phyloP scores from a whole-genome alignment of 2,888 invertebrate genomes.

The Crocallis elinguaria region DNA sequence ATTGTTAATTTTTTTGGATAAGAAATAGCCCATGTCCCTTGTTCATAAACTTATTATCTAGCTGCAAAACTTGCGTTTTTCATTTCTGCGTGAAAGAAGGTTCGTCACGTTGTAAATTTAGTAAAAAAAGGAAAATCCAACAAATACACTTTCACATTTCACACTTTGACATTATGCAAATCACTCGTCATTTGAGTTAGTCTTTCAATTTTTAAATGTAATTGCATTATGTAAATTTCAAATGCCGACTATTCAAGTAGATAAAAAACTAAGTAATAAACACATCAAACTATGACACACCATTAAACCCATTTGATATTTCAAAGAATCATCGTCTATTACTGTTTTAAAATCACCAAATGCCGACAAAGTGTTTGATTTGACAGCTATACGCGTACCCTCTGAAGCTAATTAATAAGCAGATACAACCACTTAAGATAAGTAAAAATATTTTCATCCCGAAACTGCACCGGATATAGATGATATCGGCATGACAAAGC shows the following conservation, averaged over 20 bases:
- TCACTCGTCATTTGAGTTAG: too few relatives aligned
- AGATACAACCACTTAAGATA: constrained; percentile 85
- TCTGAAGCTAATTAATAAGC: constrained; percentile 82
- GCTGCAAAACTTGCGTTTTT: too few relatives aligned
- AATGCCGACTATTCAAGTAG: constrained; percentile 2
- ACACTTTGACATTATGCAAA: neutral
- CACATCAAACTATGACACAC: constrained; percentile 48
- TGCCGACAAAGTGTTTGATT: constrained; percentile 80
- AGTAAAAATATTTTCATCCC: constrained; percentile 84
- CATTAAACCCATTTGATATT: constrained; percentile 54
- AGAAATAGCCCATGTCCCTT: too few relatives aligned
- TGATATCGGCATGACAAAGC: constrained; percentile 83
- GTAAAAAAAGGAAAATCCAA: too few relatives aligned
- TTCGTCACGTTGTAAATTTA: too few relatives aligned
- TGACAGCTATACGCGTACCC: constrained; percentile 79
- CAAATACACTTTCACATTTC: too few relatives aligned
- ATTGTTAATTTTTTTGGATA: too few relatives aligned
- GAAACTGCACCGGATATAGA: constrained; percentile 84
- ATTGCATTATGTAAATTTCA: too few relatives aligned
- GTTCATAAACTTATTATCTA: too few relatives aligned
- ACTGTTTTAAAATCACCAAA: constrained; percentile 48
- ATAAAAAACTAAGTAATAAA: constrained; percentile 17
- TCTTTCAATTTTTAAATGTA: too few relatives aligned
- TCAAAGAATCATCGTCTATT: constrained; percentile 77
- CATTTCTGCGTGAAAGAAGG: too few relatives aligned